phyloP scores from a whole-genome alignment of 2,113 vertebrate genomes.

The Ictalurus punctatus region DNA sequence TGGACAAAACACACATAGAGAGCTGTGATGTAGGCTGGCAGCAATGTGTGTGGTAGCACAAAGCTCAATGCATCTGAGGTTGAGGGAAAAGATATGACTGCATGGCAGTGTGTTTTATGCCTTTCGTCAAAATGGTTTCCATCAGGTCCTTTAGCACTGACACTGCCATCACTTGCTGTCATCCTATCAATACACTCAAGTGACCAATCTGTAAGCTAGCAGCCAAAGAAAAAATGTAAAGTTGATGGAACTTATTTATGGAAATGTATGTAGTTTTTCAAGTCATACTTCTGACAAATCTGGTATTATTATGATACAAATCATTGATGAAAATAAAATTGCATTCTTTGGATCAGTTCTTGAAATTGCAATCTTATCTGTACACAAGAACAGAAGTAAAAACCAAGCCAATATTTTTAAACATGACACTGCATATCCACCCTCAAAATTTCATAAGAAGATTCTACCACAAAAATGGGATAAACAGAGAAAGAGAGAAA shows the following conservation, averaged over 20 bases:
- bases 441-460: slow-evolving; percentile 59
- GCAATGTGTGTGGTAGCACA: slow-evolving; percentile 21
- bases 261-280: neutral
- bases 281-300: slow-evolving; percentile 10
- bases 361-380: slow-evolving; percentile 7
- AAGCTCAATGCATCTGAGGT: slow-evolving; percentile 3
- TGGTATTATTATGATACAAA: neutral
- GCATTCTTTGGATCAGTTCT: neutral
- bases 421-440: neutral
- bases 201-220: neutral
- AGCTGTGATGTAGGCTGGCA: neutral
- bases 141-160: slow-evolving; percentile 26
- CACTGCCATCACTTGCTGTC: slow-evolving; percentile 10
- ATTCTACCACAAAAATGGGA: slow-evolving; percentile 54
- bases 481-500: slow-evolving; percentile 66
- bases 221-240: neutral
- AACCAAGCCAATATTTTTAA: neutral
- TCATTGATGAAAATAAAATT: slow-evolving; percentile 34
- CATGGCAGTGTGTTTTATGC: slow-evolving; percentile 32
- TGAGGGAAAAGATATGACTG: slow-evolving; percentile 40
- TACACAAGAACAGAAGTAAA: neutral
- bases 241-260: neutral
- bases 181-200: neutral
- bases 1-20: slow-evolving; percentile 23
- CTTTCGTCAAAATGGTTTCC: slow-evolving; percentile 23